Percentiles rank a stretch among this genome's conserved stretches.
These are phyloP conservation scores for Leptonema lineaticorne DNA, from an alignment of 1,140 invertebrate genomes.

Conservation along the genomic window DNA sequence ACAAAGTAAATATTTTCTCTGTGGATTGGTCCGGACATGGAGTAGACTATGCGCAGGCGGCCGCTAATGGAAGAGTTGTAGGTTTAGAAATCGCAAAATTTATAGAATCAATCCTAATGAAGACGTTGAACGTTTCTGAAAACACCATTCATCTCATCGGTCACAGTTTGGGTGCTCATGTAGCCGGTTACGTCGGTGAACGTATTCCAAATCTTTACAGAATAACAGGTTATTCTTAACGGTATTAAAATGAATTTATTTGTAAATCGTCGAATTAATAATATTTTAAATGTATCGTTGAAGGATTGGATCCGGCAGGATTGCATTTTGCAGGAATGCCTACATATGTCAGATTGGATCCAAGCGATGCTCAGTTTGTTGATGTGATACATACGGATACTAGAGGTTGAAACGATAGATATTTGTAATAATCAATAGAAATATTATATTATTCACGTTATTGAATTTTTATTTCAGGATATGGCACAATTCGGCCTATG, in stretches of 20 bases:
- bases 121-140: not conserved
- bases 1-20: conserved; percentile 22
- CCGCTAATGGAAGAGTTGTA: conserved; percentile 27
- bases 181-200: conserved; percentile 30
- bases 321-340: conserved; percentile 44
- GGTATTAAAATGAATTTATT: not conserved
- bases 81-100: conserved; percentile 31
- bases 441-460: not conserved
- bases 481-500: conserved; percentile 34
- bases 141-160: conserved; percentile 23
- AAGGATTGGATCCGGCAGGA: conserved; percentile 53
- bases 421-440: not conserved
- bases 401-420: conserved; percentile 3
- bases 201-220: conserved; percentile 4
- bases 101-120: not conserved
- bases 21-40: conserved; percentile 34
- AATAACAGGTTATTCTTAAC: conserved; percentile 35
- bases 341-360: conserved; percentile 50
- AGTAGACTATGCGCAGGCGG: conserved; percentile 32
- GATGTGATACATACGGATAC: conserved; percentile 61
- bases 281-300: too few relatives aligned
- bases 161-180: conserved; percentile 32
- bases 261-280: too few relatives aligned
- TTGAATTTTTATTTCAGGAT: conserved; percentile 14
- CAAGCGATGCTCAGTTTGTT: conserved; percentile 55